Evolutionary conservation across 92 coral and sea anemone species (phyloP).

Genomic region (Bergia puertoricense): DNA sequence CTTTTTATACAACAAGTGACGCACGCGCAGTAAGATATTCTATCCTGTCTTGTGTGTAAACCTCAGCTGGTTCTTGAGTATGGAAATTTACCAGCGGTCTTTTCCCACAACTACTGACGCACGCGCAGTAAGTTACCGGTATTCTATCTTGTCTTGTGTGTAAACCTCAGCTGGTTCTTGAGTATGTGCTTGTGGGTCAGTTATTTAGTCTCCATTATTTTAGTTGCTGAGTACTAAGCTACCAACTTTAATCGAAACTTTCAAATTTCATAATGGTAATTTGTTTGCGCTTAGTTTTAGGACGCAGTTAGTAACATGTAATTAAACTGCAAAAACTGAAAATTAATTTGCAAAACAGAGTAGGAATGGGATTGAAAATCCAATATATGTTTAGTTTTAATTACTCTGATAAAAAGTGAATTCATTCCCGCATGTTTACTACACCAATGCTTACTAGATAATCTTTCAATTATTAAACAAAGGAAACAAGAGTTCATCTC

Average conservation of each 20-base stretch:
- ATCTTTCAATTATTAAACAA: slow-evolving; percentile 1
- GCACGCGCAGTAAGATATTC: background rate
- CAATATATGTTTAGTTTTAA: too few species aligned
- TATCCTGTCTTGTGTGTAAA: too few species aligned
- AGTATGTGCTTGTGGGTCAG: background rate
- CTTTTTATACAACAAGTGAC: too few species aligned
- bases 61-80: background rate
- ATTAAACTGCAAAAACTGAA: too few species aligned
- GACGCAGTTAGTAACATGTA: too few species aligned
- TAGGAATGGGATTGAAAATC: too few species aligned
- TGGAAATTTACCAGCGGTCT: background rate
- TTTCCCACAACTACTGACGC: background rate
- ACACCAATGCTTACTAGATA: background rate
- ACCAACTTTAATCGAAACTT: too few species aligned
- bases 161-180: background rate
- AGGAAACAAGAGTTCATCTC: slow-evolving; percentile 93
- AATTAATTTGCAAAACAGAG: too few species aligned
- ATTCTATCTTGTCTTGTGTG: background rate
- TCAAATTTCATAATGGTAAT: background rate
- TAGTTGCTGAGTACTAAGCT: background rate
- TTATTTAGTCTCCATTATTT: background rate
- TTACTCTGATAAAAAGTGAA: background rate
- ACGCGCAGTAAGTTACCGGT: background rate
- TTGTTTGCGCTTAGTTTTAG: background rate
- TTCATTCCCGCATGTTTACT: background rate